Evolutionary conservation across 2,888 invertebrate species (phyloP), one percentile per base, ranked within the genome.

Genomic region (Lasius fuliginosus): DNA sequence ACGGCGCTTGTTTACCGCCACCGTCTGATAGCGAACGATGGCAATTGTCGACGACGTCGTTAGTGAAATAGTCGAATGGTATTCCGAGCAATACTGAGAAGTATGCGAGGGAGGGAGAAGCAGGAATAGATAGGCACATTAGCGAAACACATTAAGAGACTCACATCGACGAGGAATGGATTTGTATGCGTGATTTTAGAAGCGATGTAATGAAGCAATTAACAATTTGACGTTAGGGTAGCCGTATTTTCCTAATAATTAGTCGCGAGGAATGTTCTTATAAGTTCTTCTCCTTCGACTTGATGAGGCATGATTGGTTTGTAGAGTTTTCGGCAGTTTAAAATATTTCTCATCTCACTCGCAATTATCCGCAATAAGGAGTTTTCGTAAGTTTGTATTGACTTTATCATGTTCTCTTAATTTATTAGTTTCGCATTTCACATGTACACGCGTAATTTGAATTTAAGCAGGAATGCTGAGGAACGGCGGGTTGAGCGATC

Each of bases 21-120:
- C n/a, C 40, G 53, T 33, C 74, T 71, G 84, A 87, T 75, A 74
- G 76, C 56, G 81, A 89, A 76, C 69, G 83, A 82, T 67, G 67
- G 76, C 73, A 87, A 89, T 89, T 82, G 83, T 77, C 65, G 68
- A 27, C 65, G 58, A 67, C 71, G 67, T 85, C 53, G 81, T 69
- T 73, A 56, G 53, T 30, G 49, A 85, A 87, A 83, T 79, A 69
- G 53, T 62, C 12, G 23, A 42, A 12, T 42, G 67, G 40, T 30
- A 75, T 79, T 82, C 62, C 62, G 49, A 64, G 69, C 15, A 27
- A 30, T 33, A 53, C 33, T 42, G 46, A 62, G 67, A 67, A 76
- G 1, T 58, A 23, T 62, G 3, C 36, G 60, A 30, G 33, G 56
- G 49, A 76, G 64, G 58, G 15, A n/a, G 15, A 58, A 18, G 36